phyloP scores from a whole-genome alignment of 2,888 invertebrate genomes.

The Leucophenga montana region DNA sequence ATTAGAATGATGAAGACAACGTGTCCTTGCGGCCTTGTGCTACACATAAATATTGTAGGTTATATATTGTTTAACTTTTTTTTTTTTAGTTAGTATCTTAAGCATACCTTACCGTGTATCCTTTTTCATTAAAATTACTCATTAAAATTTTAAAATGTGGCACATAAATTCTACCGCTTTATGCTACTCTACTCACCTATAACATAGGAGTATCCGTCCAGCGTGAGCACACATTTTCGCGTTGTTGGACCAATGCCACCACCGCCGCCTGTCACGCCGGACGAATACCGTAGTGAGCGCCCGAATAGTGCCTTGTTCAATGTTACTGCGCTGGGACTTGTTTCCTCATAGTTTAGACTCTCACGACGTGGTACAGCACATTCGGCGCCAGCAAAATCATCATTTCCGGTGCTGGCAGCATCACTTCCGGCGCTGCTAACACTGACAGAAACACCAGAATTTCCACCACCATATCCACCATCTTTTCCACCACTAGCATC shows the following conservation, averaged over 20 bases:
- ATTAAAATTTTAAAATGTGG: too few species aligned
- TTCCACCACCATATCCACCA: conserved; percentile 39
- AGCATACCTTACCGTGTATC: too few species aligned
- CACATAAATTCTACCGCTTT: background rate
- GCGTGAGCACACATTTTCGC: conserved; percentile 86
- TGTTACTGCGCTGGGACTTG: conserved; percentile 61
- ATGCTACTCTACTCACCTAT: conserved; percentile 80
- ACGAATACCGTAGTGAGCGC: conserved; percentile 70
- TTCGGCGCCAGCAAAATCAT: conserved; percentile 52
- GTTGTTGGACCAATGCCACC: conserved; percentile 75
- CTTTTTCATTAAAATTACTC: background rate
- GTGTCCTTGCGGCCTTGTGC: background rate
- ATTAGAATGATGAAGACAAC: conserved; percentile 8
- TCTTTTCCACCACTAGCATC: conserved; percentile 29
- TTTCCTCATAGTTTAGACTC: conserved; percentile 59
- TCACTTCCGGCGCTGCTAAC: conserved; percentile 14
- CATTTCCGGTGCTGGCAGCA: conserved; percentile 20
- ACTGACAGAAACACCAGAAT: conserved; percentile 10
- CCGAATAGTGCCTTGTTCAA: conserved; percentile 56
- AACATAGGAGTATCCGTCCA: conserved; percentile 90
- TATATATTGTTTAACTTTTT: background rate
- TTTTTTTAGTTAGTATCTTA: background rate
- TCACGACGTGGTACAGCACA: conserved; percentile 54
- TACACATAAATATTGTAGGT: background rate
- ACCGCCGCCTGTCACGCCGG: conserved; percentile 54